These are phyloP conservation scores for Neodon shergylaensis DNA, from an alignment of 2,113 vertebrate genomes.

Conservation along the genomic window DNA sequence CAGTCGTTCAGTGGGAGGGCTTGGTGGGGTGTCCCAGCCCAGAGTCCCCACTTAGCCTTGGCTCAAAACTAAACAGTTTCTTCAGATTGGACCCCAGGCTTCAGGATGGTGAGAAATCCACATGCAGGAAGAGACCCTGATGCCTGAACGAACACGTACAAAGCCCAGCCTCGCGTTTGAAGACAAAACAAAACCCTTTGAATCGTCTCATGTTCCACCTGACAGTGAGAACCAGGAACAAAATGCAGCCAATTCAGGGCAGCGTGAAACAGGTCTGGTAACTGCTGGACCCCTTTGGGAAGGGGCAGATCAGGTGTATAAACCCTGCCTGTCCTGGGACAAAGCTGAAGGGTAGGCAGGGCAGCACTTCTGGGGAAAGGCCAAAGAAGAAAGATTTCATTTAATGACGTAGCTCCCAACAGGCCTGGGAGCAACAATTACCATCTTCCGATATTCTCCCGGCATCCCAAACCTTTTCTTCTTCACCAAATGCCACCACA, in stretches of 20 bases:
- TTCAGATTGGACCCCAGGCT: constrained; percentile 41
- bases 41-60: not conserved
- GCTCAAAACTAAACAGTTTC: constrained; percentile 54
- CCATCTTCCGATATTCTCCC: not conserved
- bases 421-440: constrained; percentile 10
- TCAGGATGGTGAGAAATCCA: constrained; percentile 51
- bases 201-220: constrained; percentile 68
- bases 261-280: constrained; percentile 41
- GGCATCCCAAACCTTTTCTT: not conserved
- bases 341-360: constrained; percentile 66
- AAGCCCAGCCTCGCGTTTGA: constrained; percentile 29
- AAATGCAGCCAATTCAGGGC: constrained; percentile 25
- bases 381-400: constrained; percentile 13
- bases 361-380: not conserved
- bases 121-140: not conserved
- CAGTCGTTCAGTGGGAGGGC: constrained; percentile 11
- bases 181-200: not conserved
- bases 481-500: constrained; percentile 41
- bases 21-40: not conserved
- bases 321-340: constrained; percentile 46
- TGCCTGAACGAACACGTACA: not conserved
- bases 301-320: constrained; percentile 53
- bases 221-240: constrained; percentile 70
- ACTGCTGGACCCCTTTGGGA: constrained; percentile 29
- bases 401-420: not conserved